Evolutionary conservation across 2,888 invertebrate genomes (phyloP), one percentile per base, ranked within the genome.

Genomic region (Augiades crinisus): DNA sequence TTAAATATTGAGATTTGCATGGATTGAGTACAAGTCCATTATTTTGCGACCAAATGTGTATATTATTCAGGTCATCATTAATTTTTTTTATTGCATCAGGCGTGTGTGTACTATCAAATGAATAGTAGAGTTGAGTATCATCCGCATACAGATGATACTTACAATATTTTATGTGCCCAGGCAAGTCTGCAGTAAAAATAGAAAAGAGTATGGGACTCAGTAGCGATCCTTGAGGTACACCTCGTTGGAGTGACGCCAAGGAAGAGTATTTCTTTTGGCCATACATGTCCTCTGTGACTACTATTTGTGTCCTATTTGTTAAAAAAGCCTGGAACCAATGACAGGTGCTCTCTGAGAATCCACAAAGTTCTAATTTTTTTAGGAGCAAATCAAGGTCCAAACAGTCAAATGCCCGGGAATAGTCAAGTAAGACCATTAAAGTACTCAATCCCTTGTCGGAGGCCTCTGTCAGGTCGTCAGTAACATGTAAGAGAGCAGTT

Each of bases 401-500:
- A n/a, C n/a, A n/a, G n/a, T n/a, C n/a, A n/a, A n/a, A n/a, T n/a
- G n/a, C n/a, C n/a, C n/a, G n/a, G n/a, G n/a, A n/a, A n/a, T n/a
- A n/a, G n/a, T n/a, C n/a, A n/a, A n/a, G n/a, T n/a, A n/a, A n/a
- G n/a, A n/a, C n/a, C n/a, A n/a, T n/a, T n/a, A n/a, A n/a, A n/a
- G n/a, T n/a, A n/a, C n/a, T n/a, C n/a, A n/a, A n/a, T n/a, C 3
- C 19, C 19, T 4, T 19, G 5, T 19, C 58, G 0, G 54, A 53
- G 2, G 58, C 61, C 21, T 43, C 44, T 0, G 36, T 34, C 0
- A 58, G 10, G 21, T 58, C 56, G 31, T 60, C 58, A 8, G 57
- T 54, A 0, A 59, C 56, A n/a, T 54, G 47, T 0, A 55, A n/a
- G 5, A 61, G 17, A 7, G 60, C 56, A 10, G 57, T 52, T 17